Percentiles rank a stretch among this genome's conserved stretches.
These are phyloP conservation scores for Ormyrus pomaceus DNA, from an alignment of 2,888 invertebrate species.

Conservation along the genomic window DNA sequence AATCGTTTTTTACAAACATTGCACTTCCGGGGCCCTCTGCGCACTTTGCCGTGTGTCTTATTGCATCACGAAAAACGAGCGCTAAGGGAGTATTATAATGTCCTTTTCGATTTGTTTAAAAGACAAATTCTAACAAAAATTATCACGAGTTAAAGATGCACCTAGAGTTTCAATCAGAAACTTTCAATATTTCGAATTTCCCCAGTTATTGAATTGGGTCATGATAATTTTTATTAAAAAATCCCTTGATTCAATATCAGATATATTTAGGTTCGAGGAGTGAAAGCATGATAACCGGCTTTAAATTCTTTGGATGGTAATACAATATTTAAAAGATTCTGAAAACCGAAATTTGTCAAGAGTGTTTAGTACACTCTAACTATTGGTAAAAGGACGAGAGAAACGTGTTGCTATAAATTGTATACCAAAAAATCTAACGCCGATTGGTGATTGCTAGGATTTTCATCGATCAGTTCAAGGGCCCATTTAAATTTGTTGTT, in stretches of 20 bases:
- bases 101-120: background rate
- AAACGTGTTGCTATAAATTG: background rate
- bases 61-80: constrained; percentile 37
- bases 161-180: too few relatives aligned
- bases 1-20: constrained; percentile 45
- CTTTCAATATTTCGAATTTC: too few relatives aligned
- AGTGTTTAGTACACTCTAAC: background rate
- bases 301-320: constrained; percentile 27
- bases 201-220: too few relatives aligned
- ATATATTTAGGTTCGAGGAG: constrained; percentile 40
- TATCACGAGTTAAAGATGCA: too few relatives aligned
- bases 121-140: too few relatives aligned
- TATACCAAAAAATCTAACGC: constrained; percentile 26
- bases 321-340: background rate
- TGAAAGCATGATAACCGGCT: constrained; percentile 44
- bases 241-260: constrained; percentile 35
- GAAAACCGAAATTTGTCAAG: background rate
- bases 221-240: too few relatives aligned
- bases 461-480: constrained; percentile 30
- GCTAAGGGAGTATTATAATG: constrained; percentile 25
- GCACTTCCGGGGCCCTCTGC: constrained; percentile 53
- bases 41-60: constrained; percentile 49
- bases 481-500: constrained; percentile 26
- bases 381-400: background rate
- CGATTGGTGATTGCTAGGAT: constrained; percentile 10